Evolutionary conservation across 2,113 vertebrate genomes (phyloP), one percentile per base, ranked within the genome.

Genomic region (Cyprinodon variegatus): DNA sequence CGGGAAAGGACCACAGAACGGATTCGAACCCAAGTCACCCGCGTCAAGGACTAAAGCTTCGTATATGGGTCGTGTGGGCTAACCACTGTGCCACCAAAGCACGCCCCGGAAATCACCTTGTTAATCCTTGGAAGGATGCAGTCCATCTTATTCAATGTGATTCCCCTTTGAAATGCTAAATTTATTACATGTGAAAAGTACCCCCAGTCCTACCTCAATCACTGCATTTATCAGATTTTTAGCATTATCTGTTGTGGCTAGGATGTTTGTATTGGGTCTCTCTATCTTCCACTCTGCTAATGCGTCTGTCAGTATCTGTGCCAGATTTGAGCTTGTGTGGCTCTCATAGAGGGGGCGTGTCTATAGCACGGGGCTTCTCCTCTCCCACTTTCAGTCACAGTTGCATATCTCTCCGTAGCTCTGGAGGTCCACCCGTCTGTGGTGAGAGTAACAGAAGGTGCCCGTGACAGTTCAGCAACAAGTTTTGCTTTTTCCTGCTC

Each of bases 311-410:
- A 66, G 39, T 60, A 66, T 63, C 50, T 45, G 62, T 13, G 29
- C 64, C 14, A 67, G 53, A 48, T 67, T 37, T 37, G 39, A 5
- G 43, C 3, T 36, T 57, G 29, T 68, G 48, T 8, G 67, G 20
- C 17, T 68, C 48, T 75, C 39, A 45, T 74, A 65, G 11, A 38
- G 63, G 40, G 63, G 39, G 53, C 22, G 15, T 61, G 64, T 61
- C 43, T 75, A 64, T 37, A 60, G 17, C 65, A 0, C 59, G 0
- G 11, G 22, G 15, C 69, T 57, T 60, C 22, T 43, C 53, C 15
- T 61, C 53, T 48, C 60, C 36, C 0, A 59, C 15, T 77, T 20
- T 12, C 29, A 29, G 29, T 29, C 29, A 29, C 29, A 29, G 29
- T 29, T 29, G 29, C 29, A 29, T 29, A 29, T 29, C 29, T 29